Evolutionary conservation across 2,888 invertebrate species (phyloP), one percentile per base, ranked within the genome.

Genomic region (Rhogogaster chlorosoma): DNA sequence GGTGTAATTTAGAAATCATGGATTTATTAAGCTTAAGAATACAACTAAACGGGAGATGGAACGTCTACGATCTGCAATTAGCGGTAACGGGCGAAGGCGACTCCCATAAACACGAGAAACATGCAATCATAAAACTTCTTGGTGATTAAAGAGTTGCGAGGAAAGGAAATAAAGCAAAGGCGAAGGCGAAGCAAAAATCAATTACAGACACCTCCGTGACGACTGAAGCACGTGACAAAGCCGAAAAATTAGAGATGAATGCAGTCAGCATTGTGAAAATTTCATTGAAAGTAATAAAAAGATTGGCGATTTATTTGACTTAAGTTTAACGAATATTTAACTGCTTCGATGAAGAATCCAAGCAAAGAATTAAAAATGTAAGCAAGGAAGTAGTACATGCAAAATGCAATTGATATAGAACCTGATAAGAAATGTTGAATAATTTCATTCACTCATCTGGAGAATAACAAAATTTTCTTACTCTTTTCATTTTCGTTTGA

Each of bases 41-140:
- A 18, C 10, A 15, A 32, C 18, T 26, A 10, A 26, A 9, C 26
- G 12, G 45, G 29, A 42, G 77, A 77, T 53, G 36, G n/a, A 53
- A 77, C 53, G 32, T 32, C 9, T n/a, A 10, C 32, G 53, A 77
- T 77, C 29, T 32, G 77, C 77, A 77, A 77, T 77, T 77, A 77
- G 32, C 53, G 77, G 6, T 77, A 29, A 77, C 32, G 29, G 32
- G 32, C 10, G 32, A 32, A 32, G 10, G 18, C 67, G 32, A 15
- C 2, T 29, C 77, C 32, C 77, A 53, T 77, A 32, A 77, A 77
- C 7, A 53, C 38, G 77, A 53, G 32, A 32, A 26, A 77, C n/a
- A 49, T 53, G 29, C 29, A 49, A 49, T 77, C 77, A 29, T 77
- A n/a, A 77, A 77, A 77, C 32, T 26, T 77, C 32, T 29, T 32